These are phyloP conservation scores for Hyppa rectilinea DNA, from an alignment of 2,888 invertebrate genomes.

Conservation along the genomic window DNA sequence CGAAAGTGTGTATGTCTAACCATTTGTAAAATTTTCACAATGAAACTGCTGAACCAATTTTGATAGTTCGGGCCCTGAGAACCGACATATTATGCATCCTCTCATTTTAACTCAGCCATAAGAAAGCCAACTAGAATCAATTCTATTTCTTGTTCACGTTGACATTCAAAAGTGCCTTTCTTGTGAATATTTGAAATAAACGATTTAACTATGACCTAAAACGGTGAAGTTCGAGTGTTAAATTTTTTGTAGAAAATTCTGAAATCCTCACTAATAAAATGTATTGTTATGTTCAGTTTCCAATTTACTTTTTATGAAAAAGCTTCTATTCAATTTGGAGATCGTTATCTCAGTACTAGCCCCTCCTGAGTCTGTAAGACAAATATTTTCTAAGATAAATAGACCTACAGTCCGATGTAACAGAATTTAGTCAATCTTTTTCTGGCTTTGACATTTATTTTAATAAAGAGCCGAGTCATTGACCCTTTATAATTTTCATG, in stretches of 20 bases:
- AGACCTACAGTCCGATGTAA: background rate
- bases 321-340: background rate
- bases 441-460: slow-evolving; percentile 37
- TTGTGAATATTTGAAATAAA: too few relatives aligned
- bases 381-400: slow-evolving; percentile 28
- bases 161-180: too few relatives aligned
- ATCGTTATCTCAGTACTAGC: background rate
- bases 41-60: background rate
- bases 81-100: too few relatives aligned
- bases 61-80: background rate
- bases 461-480: slow-evolving; percentile 9
- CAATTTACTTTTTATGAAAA: background rate
- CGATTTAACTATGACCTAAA: too few relatives aligned
- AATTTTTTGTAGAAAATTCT: background rate
- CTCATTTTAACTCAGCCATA: too few relatives aligned
- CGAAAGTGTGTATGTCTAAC: background rate
- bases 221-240: background rate
- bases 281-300: background rate
- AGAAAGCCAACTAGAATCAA: too few relatives aligned
- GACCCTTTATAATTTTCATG: slow-evolving; percentile 25
- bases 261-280: background rate
- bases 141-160: too few relatives aligned
- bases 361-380: background rate
- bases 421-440: background rate
- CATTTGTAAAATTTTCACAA: background rate